Conservation (phyloP, 2,797 vertebrate species). For the Leptatherina wallacei region DNA sequence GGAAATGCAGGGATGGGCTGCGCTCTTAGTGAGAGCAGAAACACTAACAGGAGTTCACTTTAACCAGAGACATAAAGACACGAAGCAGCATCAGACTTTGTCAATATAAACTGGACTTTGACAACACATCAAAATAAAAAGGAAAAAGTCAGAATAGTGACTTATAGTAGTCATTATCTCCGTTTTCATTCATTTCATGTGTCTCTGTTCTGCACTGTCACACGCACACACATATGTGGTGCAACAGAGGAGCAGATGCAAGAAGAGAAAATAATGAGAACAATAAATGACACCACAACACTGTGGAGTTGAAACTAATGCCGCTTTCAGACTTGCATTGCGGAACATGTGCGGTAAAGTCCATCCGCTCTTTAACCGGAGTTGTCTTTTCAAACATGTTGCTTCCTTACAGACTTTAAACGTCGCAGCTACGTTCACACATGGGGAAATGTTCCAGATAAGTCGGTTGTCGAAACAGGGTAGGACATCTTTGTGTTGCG, state of each 20-base stretch:
- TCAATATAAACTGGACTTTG: not conserved
- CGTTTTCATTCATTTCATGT: not conserved
- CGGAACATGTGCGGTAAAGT: too few species aligned
- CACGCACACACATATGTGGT: not conserved
- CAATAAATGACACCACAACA: not conserved
- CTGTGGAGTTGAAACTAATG: not conserved
- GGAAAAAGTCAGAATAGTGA: not conserved
- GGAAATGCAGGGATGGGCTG: not conserved
- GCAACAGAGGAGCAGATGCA: not conserved
- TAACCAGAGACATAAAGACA: not conserved
- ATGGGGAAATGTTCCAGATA: too few species aligned
- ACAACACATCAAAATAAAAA: not conserved
- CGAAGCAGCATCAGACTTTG: not conserved
- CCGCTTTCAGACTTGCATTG: too few species aligned
- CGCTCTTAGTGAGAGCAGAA: not conserved
- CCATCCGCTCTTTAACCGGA: too few species aligned
- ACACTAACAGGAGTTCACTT: not conserved
- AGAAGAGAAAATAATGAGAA: not conserved
- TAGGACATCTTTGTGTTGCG: too few species aligned
- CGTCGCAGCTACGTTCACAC: too few species aligned
- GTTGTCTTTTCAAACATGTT: too few species aligned
- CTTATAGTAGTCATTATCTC: not conserved
- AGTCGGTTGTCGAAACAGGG: too few species aligned
- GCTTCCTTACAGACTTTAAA: too few species aligned
- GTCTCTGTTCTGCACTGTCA: not conserved